phyloP scores from a whole-genome alignment of 2,888 invertebrate genomes.

The Habrosyne pyritoides region DNA sequence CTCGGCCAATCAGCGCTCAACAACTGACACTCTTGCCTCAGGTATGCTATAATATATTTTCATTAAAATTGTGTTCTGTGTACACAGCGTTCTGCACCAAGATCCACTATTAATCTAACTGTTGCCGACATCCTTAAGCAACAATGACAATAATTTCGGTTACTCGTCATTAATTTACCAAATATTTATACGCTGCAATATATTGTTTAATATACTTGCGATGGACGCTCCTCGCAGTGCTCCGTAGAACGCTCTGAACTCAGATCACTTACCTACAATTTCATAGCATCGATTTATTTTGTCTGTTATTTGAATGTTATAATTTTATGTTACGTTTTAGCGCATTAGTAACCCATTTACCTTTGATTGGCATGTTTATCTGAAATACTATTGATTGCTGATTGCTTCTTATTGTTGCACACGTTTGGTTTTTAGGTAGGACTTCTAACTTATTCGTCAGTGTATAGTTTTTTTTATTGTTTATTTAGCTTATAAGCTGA shows the following conservation, averaged over 20 bases:
- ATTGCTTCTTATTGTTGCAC: neutral
- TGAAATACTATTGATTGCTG: neutral
- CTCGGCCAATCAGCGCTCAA: conserved; percentile 81
- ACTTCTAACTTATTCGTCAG: no score
- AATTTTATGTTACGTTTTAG: neutral
- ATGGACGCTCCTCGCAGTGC: no score
- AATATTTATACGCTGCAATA: no score
- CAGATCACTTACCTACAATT: neutral
- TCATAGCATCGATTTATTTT: neutral
- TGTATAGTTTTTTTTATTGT: neutral
- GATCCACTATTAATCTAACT: no score
- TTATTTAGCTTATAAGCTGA: no score
- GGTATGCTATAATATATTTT: conserved; percentile 56
- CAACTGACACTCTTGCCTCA: conserved; percentile 88
- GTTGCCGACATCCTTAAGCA: no score
- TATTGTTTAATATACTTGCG: no score
- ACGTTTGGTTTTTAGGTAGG: neutral
- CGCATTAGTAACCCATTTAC: neutral
- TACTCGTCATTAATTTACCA: no score
- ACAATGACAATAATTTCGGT: no score
- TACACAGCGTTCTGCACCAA: neutral
- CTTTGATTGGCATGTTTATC: neutral
- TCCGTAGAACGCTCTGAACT: neutral
- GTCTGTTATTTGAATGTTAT: neutral
- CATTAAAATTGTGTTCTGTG: neutral